Evolutionary conservation across 2,888 invertebrate genomes (phyloP).

Genomic region (Biston betularia): DNA sequence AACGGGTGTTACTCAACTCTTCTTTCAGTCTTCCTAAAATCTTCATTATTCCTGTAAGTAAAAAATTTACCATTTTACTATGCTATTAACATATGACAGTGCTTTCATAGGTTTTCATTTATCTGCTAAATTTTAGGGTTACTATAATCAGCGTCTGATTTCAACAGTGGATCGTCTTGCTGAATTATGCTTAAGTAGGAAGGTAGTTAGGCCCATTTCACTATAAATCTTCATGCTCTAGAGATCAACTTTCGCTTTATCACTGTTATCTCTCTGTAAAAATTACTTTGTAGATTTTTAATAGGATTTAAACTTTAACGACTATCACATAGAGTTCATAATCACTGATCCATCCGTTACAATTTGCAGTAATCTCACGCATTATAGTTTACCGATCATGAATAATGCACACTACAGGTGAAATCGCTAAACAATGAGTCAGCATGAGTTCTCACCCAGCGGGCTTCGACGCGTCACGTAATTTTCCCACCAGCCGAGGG

Average conservation of each 20-base stretch:
- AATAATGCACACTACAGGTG: conserved; percentile 27
- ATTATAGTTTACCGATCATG: conserved; percentile 23
- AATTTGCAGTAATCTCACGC: conserved; percentile 15
- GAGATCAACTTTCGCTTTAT: conserved; percentile 31
- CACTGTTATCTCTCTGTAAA: conserved; percentile 13
- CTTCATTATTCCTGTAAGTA: conserved; percentile 88
- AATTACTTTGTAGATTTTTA: not conserved
- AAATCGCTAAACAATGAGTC: conserved; percentile 33
- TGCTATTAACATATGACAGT: not conserved
- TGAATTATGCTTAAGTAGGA: not conserved
- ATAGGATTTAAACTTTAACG: conserved; percentile 5
- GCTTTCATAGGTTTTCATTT: too few relatives aligned
- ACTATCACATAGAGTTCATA: conserved; percentile 5
- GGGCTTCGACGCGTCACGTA: conserved; percentile 95
- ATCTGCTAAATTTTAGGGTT: too few relatives aligned
- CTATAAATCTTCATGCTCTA: conserved; percentile 14
- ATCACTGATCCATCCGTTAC: not conserved
- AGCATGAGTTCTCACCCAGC: conserved; percentile 83
- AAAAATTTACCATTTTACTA: not conserved
- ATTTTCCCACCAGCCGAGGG: conserved; percentile 99
- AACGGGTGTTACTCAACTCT: conserved; percentile 92
- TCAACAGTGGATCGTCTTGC: not conserved
- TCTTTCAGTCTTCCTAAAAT: conserved; percentile 92
- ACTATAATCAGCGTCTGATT: too few relatives aligned
- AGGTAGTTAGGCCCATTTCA: not conserved